phyloP scores from a whole-genome alignment of 2,797 vertebrate species.

The Sebastes minor region DNA sequence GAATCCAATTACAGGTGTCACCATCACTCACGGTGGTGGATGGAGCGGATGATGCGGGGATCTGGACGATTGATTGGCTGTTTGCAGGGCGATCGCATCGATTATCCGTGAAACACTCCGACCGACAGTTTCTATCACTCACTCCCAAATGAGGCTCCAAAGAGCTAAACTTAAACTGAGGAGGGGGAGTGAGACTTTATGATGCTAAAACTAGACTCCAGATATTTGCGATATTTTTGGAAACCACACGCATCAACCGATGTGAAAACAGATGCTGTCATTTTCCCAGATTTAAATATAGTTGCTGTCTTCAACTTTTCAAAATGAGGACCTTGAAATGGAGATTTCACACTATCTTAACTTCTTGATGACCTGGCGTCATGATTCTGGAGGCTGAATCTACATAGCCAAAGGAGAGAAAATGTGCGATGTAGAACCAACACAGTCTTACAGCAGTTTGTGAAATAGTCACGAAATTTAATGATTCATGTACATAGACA shows the following conservation, averaged over 20 bases:
- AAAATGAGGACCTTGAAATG: not conserved
- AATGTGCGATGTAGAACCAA: not conserved
- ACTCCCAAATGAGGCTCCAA: slow-evolving; percentile 35
- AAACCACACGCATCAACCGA: not conserved
- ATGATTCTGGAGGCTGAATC: not conserved
- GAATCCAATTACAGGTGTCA: slow-evolving; percentile 77
- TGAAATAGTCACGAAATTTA: too few relatives aligned
- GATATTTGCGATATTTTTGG: not conserved
- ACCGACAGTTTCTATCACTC: slow-evolving; percentile 49
- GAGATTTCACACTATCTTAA: not conserved
- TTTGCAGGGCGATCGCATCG: slow-evolving; percentile 59
- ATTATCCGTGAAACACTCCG: slow-evolving; percentile 55
- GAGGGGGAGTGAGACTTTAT: not conserved
- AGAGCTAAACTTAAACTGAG: slow-evolving; percentile 10
- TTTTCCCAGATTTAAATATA: not conserved
- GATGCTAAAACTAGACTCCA: not conserved
- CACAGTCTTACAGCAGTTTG: not conserved
- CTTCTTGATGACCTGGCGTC: not conserved
- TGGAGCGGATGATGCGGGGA: slow-evolving; percentile 55
- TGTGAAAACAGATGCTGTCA: not conserved
- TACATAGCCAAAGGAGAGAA: not conserved
- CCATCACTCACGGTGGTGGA: slow-evolving; percentile 61
- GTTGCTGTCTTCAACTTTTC: not conserved
- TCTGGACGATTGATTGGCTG: slow-evolving; percentile 57
- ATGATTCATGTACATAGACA: too few relatives aligned